Base-by-base conservation (phyloP, 2,888 invertebrate species). In the Desoria tigrina region DNA sequence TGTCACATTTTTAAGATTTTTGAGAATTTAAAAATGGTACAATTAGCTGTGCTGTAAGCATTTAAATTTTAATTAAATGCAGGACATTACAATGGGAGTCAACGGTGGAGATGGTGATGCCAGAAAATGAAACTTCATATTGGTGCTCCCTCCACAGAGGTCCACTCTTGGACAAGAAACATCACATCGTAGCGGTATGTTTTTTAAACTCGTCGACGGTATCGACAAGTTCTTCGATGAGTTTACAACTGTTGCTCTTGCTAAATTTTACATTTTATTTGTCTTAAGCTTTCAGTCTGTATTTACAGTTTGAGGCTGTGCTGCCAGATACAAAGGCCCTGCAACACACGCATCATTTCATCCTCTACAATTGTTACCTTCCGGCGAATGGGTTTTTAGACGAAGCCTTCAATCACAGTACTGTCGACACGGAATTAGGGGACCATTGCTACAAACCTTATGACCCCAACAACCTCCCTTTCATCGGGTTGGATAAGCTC, bases 121-220 rank as follows among this genome's bases (percentile, higher is more conserved):
- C 60, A 2, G 14, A 4, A n/a, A 23, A 60, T 6, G 49, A 59
- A 4, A 65, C 65, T 28, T 42, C 60, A 23, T 65, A 65, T 32
- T 65, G 65, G 65, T 65, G 65, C 50, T 54, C 45, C 7, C 42
- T 65, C 14, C 60, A 60, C 42, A 65, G 49, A 28, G 39, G 54
- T 14, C 60, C 60, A 24, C 1, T 6, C 9, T 26, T 60, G 2
- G 14, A n/a, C 3, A 9, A 4, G 4, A 54, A 32, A 26, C 42
- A 65, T 45, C 60, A 65, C 21, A 39, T 65, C 26, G 65, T 65
- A 26, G 65, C 42, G 11, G 65, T 65, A 65, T 23, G 42, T 53
- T 57, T 37, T 4, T 9, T 6, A 3, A 42, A 2, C 21, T 57
- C 21, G 11, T 6, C 9, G 21, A 51, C 6, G 9, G 16, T 51